Base-by-base conservation (phyloP, 2,888 invertebrate genomes). In the Cistogaster globosa region DNA sequence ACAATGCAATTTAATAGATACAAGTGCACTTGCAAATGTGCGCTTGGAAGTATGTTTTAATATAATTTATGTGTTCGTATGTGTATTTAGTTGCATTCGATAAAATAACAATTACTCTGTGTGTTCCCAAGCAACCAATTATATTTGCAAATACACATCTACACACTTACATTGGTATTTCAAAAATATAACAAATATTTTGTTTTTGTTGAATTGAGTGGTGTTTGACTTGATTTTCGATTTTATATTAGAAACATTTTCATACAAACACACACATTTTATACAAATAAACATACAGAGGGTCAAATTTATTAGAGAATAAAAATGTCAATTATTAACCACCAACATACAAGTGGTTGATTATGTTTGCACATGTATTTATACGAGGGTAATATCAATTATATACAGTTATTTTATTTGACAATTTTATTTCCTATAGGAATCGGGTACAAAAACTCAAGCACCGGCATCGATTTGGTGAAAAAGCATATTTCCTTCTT, bases 91-190 rank as follows among this genome's bases (percentile, higher is more conserved):
- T 63, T 80, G 75, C 62, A 75, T 75, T 67, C 68, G 71, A 79
- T 82, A 82, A 79, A 85, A 85, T 85, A 75, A 79, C 82, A 85
- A 82, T 85, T 79, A 67, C 51, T 78, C 45, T 79, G 69, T 80
- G 76, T 78, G 82, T 78, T 82, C 75, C 82, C 71, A 75, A 75
- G 78, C 62, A 85, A 36, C 78, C 81, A 74, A 78, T 51, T 32
- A 12, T 45, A 11, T 22, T 9, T 32, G 9, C 26, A 36, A 6
- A 60, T 32, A 0, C 38, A 45, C 32, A 58, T 12, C 63, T 38
- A 60, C 6, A 53, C 51, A 63, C 55, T 45, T 38, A 22, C 8
- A n/a, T n/a, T 48, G 22, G n/a, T 45, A 55, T 63, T 51, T 83
- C n/a, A 14, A n/a, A 62, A n/a, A n/a, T n/a, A n/a, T n/a, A n/a